Conservation (phyloP, 2,113 vertebrate species). For the Lycaon pictus region DNA sequence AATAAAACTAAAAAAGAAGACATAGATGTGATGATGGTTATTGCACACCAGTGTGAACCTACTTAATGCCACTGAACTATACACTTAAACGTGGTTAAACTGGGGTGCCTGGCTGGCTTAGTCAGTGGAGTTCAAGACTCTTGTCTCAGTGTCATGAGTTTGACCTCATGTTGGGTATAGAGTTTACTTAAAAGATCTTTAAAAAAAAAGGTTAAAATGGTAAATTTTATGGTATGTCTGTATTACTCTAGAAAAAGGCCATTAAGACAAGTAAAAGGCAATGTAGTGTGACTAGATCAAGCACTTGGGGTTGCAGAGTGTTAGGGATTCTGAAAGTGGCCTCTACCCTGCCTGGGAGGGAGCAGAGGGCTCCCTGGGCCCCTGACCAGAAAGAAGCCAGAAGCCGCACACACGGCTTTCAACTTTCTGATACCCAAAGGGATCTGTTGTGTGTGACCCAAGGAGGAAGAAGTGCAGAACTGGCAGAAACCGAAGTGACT, state of each 20-base stretch:
- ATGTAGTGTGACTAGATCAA: not conserved
- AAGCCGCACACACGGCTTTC: not conserved
- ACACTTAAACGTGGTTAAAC: not conserved
- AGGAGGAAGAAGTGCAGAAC: not conserved
- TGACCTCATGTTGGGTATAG: not conserved
- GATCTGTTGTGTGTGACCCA: not conserved
- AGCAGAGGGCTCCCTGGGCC: not conserved
- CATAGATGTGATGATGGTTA: not conserved
- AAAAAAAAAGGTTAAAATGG: not conserved
- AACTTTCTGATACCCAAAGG: not conserved
- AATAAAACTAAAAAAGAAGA: not conserved
- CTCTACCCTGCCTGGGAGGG: not conserved
- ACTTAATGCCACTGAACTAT: not conserved
- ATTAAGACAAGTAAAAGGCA: not conserved
- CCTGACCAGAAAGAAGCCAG: not conserved
- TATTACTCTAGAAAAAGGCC: not conserved
- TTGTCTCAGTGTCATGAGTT: not conserved
- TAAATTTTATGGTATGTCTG: not conserved
- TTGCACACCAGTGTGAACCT: not conserved
- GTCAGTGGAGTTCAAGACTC: not conserved
- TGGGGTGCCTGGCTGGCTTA: not conserved
- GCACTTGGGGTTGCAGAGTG: fast-evolving
- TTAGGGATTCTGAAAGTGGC: not conserved
- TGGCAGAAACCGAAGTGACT: not conserved
- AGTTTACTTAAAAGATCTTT: not conserved